Base-by-base conservation (phyloP, 2,888 invertebrate genomes). In the Panopea generosa region DNA sequence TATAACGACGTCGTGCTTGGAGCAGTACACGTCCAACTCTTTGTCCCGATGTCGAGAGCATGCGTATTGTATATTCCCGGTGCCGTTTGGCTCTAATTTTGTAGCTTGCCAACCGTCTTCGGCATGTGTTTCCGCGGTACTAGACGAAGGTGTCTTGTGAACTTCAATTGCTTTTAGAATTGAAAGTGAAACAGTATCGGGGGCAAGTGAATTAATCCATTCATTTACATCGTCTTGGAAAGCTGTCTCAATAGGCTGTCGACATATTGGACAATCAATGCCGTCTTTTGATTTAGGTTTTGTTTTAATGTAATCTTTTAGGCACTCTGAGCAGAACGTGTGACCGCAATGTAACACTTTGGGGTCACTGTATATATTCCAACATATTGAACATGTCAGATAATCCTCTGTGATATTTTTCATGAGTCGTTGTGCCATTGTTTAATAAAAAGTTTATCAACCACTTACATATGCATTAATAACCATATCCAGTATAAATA, bases 321-420 rank as follows among this genome's bases (percentile, higher is more conserved):
- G 63, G 40, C 81, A 81, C 18, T 45, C 40, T 2, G 69, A 49
- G 57, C 81, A 81, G 20, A 67, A 80, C 4, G 73, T 72, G 45
- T 80, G 80, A 53, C 73, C 73, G 52, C 80, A 80, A 0, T 68
- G 56, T 26, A 81, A 40, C 74, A 75, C 71, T n/a, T 75, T 74
- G n/a, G 81, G 81, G 26, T 74, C 62, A 4, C 33, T 68, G 43
- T 62, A 81, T 14, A 63, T 63, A 26, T 75, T 63, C 56, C 67
- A 63, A 50, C 81, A 81, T 60, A 81, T 77, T 20, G 75, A 57
- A 50, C 81, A 81, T 2, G 81, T 81, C 29, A 81, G 53, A 62
- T 81, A 81, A 57, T 81, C 81, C n/a, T 63, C 56, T 2, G 74
- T 74, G 33, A 81, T 65, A 38, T 77, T 81, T 27, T 71, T 56